These are phyloP conservation scores for Drosophila rufa DNA, from an alignment of 1,140 invertebrate species.

Conservation along the genomic window DNA sequence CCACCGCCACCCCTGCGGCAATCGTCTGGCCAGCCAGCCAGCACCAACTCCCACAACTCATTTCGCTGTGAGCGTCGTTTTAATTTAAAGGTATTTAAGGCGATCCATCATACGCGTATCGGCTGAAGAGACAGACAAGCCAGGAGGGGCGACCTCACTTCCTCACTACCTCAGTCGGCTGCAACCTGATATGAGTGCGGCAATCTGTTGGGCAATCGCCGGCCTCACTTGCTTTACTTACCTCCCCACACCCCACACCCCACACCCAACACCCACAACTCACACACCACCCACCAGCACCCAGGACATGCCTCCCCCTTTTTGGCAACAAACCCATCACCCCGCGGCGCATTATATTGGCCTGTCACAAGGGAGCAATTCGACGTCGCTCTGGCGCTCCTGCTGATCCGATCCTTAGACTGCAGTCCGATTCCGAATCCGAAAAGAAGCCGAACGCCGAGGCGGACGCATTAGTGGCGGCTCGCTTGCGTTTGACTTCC, in stretches of 20 bases:
- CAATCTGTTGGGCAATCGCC: conserved; percentile 84
- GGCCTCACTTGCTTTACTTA: conserved; percentile 4
- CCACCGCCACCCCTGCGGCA: conserved; percentile 50
- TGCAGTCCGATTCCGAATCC: conserved; percentile 34
- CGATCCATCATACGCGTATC: conserved; percentile 84
- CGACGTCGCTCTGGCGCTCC: conserved; percentile 58
- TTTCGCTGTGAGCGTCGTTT: conserved; percentile 70
- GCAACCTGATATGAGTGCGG: conserved; percentile 84
- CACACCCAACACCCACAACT: neutral
- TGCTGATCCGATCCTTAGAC: conserved; percentile 26
- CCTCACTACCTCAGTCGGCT: conserved; percentile 31
- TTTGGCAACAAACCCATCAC: conserved; percentile 36
- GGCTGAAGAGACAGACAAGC: conserved; percentile 47
- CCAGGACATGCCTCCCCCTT: conserved; percentile 6
- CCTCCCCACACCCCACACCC: neutral
- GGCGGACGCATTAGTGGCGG: conserved; percentile 79
- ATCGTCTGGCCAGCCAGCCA: conserved; percentile 14
- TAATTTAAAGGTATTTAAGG: conserved; percentile 85
- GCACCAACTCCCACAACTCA: conserved; percentile 63
- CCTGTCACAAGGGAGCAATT: conserved; percentile 85
- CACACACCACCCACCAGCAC: conserved; percentile 18
- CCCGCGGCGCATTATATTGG: conserved; percentile 84
- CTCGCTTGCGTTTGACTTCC: conserved; percentile 82
- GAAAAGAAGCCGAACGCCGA: conserved; percentile 36
- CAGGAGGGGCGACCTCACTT: conserved; percentile 10